Evolutionary conservation across 2,797 vertebrate species (phyloP), one percentile per base, ranked within the genome.

Genomic region (Tarsius wallacei): DNA sequence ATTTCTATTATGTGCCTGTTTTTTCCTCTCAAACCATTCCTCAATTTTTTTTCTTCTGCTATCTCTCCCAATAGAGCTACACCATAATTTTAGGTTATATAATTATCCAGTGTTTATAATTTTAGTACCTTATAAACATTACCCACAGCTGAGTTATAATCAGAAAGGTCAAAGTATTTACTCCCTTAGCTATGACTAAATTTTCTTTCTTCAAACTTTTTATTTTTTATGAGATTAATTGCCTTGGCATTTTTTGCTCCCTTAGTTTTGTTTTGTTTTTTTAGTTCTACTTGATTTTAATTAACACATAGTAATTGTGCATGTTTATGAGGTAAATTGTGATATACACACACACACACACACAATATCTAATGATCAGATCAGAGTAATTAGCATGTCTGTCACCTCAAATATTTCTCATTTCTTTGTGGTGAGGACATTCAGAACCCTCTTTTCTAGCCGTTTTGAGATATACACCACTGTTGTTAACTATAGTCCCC

Each of bases 101-200:
- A 26, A 74, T 59, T 78, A 81, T 21, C 51, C 22, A 49, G 4
- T 73, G 10, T 71, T 85, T 91, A 70, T 2, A 70, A 77, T 70
- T 85, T n/a, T 90, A 74, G 7, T 63, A 24, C 49, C 26, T 84
- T 80, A 87, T 83, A 90, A 94, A 87, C 59, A 70, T 86, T 59
- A 77, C 33, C n/a, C 47, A 87, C n/a, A 74, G 16, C 61, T 87
- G 13, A 77, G 14, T 26, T 71, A 59, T 17, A 90, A 63, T 22
- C 17, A 81, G 15, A 53, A 26, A 88, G 24, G 14, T n/a, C 15
- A 57, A 81, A 57, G 14, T 57, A 66, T 84, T 73, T 82, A 49
- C 77, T 22, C n/a, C 2, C 31, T 42, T 24, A 55, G 19, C 70
- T 83, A 53, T 90, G 17, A 73, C 78, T 53, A 42, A 9, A 73